phyloP scores from a whole-genome alignment of 2,113 vertebrate species.

The Octodon degus region DNA sequence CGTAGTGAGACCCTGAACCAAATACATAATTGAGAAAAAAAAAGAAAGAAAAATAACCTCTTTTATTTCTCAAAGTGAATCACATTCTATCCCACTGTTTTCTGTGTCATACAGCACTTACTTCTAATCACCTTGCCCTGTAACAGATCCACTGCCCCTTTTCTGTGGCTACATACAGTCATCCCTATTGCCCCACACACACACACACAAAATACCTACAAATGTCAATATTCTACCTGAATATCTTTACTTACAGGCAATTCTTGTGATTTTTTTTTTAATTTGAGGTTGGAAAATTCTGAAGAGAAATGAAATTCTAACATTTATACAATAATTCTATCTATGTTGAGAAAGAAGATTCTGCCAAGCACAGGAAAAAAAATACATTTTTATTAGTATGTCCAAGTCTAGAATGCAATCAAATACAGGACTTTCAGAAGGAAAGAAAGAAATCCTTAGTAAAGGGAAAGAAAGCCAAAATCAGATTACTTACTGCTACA shows the following conservation, averaged over 20 bases:
- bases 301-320: slow-evolving; percentile 67
- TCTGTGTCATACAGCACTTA: background rate
- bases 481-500: slow-evolving; percentile 78
- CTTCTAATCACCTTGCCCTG: background rate
- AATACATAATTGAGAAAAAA: background rate
- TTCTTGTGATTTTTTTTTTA: background rate
- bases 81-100: background rate
- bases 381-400: slow-evolving; percentile 71
- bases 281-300: slow-evolving; percentile 54
- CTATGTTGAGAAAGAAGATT: slow-evolving; percentile 72
- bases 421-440: slow-evolving; percentile 74
- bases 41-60: background rate
- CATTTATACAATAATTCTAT: slow-evolving; percentile 70
- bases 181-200: background rate
- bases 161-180: background rate
- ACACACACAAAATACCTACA: background rate
- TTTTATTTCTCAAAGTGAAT: background rate
- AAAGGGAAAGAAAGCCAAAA: slow-evolving; percentile 72
- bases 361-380: slow-evolving; percentile 61
- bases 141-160: background rate
- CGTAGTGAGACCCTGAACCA: too few relatives aligned
- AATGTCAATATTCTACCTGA: background rate
- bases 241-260: background rate
- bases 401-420: slow-evolving; percentile 78
- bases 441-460: slow-evolving; percentile 39